These are phyloP conservation scores for Nycticebus coucang DNA, from an alignment of 2,113 vertebrate species.

Conservation along the genomic window DNA sequence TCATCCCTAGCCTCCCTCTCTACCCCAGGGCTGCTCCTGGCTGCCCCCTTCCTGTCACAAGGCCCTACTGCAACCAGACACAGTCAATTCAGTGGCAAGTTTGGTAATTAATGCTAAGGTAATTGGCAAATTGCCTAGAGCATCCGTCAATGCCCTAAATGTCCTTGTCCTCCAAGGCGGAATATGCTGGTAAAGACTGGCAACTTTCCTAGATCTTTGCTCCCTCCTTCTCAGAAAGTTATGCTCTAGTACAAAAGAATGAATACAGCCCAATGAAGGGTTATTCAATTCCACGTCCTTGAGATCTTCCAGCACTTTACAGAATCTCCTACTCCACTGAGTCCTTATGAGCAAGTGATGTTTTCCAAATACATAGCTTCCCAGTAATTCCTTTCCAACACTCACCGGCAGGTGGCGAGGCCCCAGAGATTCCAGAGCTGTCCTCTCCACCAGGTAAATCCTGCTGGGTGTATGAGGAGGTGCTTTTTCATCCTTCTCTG, in stretches of 20 bases:
- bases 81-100: neutral
- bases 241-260: neutral
- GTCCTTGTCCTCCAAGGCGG: neutral
- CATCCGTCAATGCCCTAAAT: neutral
- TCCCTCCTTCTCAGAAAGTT: neutral
- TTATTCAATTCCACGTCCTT: neutral
- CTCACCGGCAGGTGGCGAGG: neutral
- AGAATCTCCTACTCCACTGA: neutral
- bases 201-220: neutral
- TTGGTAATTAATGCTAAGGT: neutral
- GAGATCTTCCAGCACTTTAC: neutral
- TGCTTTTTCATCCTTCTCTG: neutral
- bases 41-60: constrained; percentile 15
- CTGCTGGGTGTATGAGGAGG: neutral
- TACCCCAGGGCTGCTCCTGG: neutral
- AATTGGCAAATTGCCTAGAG: neutral
- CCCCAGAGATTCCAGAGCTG: neutral
- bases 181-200: neutral
- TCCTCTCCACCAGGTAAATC: neutral
- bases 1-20: neutral
- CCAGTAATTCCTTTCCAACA: neutral
- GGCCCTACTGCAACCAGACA: neutral
- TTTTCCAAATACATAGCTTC: neutral
- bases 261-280: neutral
- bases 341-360: neutral